phyloP scores from a whole-genome alignment of 2,113 vertebrate species.

The Rhineura floridana region DNA sequence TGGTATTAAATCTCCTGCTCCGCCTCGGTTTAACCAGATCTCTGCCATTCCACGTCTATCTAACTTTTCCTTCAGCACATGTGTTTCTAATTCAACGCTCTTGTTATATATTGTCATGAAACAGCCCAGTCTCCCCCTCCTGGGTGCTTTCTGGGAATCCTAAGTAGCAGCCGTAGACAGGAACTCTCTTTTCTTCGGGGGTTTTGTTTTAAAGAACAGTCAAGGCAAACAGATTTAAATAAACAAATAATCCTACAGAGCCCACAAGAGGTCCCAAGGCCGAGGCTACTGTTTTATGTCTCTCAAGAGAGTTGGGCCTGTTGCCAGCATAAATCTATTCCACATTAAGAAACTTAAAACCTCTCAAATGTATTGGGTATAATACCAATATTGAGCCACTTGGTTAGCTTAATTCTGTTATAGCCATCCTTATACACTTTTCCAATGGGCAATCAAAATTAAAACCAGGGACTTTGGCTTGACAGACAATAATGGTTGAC shows the following conservation, averaged over 20 bases:
- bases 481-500: not conserved
- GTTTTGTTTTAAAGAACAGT: constrained; percentile 6
- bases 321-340: constrained; percentile 63
- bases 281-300: constrained; percentile 66
- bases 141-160: not conserved
- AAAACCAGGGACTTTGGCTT: constrained; percentile 1
- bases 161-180: constrained; percentile 21
- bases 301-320: constrained; percentile 49
- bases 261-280: constrained; percentile 28
- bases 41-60: constrained; percentile 5
- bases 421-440: constrained; percentile 7
- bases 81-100: constrained; percentile 25
- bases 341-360: constrained; percentile 55
- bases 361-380: constrained; percentile 54
- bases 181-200: constrained; percentile 20
- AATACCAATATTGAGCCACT: constrained; percentile 20
- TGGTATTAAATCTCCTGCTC: constrained; percentile 4
- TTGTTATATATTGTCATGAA: constrained; percentile 20
- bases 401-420: constrained; percentile 54
- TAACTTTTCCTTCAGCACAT: constrained; percentile 13
- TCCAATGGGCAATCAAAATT: not conserved
- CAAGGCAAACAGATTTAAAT: constrained; percentile 28
- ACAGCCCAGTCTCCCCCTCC: constrained; percentile 8
- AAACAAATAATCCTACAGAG: constrained; percentile 39
- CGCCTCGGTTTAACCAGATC: constrained; percentile 4